A percentile compares a stretch with the other conserved stretches of the same genome.
These are phyloP conservation scores for Manduca sexta DNA, from an alignment of 1,140 invertebrate genomes.

Conservation along the genomic window DNA sequence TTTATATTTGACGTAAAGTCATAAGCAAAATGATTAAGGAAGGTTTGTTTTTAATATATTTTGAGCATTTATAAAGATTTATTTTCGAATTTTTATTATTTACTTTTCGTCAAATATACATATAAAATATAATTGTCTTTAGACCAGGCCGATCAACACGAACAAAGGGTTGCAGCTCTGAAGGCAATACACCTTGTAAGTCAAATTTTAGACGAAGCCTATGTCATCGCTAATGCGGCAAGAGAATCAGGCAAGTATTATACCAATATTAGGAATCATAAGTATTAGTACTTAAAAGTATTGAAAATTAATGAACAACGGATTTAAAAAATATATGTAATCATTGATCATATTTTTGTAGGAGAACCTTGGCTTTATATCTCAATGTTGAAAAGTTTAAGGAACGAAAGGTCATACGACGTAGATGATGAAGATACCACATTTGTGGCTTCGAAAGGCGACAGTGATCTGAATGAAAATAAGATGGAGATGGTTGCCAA, in stretches of 20 bases:
- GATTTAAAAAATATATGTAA: too few species aligned
- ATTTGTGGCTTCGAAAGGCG: constrained; percentile 9
- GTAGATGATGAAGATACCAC: constrained; percentile 21
- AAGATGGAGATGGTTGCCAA: constrained; percentile 15
- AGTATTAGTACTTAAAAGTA: too few species aligned
- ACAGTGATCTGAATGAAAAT: constrained; percentile 18
- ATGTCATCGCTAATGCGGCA: constrained; percentile 44
- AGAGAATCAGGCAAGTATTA: constrained; percentile 45
- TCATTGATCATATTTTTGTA: constrained; percentile 5
- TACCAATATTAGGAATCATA: background rate
- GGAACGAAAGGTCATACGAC: constrained; percentile 12
- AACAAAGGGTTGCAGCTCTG: constrained; percentile 29
- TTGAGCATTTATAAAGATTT: constrained; percentile 9
- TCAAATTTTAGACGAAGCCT: constrained; percentile 57
- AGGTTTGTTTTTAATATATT: constrained; percentile 15
- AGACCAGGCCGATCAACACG: constrained; percentile 17
- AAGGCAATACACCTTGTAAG: constrained; percentile 49
- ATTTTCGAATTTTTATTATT: constrained; percentile 2
- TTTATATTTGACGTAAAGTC: constrained; percentile 16
- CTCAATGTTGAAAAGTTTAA: constrained; percentile 30
- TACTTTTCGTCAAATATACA: background rate
- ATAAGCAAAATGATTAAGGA: constrained; percentile 24
- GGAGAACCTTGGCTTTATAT: constrained; percentile 43
- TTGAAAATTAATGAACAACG: too few species aligned
- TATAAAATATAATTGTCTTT: constrained; percentile 5